Evolutionary conservation across 2,113 vertebrate genomes (phyloP).

Genomic region (Semicossyphus pulcher): DNA sequence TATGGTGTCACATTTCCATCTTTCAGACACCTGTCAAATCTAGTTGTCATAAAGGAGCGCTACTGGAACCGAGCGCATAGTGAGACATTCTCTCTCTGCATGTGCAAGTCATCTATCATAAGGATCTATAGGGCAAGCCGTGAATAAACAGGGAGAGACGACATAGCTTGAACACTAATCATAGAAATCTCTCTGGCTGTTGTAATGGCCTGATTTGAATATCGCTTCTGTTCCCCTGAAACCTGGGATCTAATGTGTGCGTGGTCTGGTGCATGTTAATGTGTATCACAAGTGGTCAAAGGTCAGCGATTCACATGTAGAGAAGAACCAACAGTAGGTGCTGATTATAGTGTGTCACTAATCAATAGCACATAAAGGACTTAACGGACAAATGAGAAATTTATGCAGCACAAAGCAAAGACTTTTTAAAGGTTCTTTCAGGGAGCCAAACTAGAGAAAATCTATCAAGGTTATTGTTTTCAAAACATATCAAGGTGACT

Average conservation of each 20-base stretch:
- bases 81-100: conserved; percentile 46
- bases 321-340: conserved; percentile 16
- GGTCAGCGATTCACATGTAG: conserved; percentile 25
- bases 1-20: conserved; percentile 76
- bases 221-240: conserved; percentile 1
- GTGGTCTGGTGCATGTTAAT: conserved; percentile 14
- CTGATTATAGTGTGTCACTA: not conserved
- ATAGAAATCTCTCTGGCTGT: conserved; percentile 15
- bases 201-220: conserved; percentile 49
- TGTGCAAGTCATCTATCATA: conserved; percentile 53
- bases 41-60: conserved; percentile 67
- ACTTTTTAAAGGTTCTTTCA: too few species aligned
- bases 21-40: conserved; percentile 77
- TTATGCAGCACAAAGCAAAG: too few species aligned
- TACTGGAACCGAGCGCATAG: conserved; percentile 59
- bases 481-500: too few species aligned
- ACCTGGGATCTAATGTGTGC: not conserved
- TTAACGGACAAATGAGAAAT: too few species aligned
- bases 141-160: conserved; percentile 59
- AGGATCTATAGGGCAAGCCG: conserved; percentile 42
- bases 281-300: conserved; percentile 20
- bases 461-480: too few species aligned
- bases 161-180: conserved; percentile 50
- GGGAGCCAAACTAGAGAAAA: too few species aligned
- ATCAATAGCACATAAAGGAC: too few species aligned